Base-by-base conservation (phyloP, 1,140 invertebrate species). In the Heliothis subflexa region DNA sequence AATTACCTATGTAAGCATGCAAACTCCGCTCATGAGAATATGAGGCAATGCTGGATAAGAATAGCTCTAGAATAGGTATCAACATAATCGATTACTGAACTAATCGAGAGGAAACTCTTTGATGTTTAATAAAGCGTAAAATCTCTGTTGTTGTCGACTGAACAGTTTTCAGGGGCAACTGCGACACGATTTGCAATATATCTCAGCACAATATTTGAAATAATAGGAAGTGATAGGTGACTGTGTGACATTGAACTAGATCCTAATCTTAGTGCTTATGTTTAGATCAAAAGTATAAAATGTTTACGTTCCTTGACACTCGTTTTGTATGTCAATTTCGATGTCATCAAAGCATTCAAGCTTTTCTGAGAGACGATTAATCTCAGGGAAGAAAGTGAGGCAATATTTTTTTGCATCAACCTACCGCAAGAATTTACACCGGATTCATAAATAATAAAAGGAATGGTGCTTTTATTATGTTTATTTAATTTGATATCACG, bases 31-130 rank as follows among this genome's bases (percentile, higher is more conserved):
- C 16, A 68, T 25, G 18, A 55, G 54, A 45, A 28, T 18, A 55
- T 55, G 50, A 16, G 21, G 52, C 50, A 72, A 72, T 18, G 50
- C 28, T 33, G 47, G 13, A 54, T 73, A 54, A 59, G 45, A 57
- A 49, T 74, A 61, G 18, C 45, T 61, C 25, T 18, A 61, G 55
- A 49, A 61, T 59, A 47, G 40, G 55, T 50, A 70, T 54, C 68
- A 55, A 78, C 40, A 80, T 81, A 86, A 86, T 85, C 84, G 81
- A 88, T 88, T 85, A 81, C 5, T 25, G n/a, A 73, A 59, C 78
- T 77, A 85, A 83, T 85, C 83, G 83, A 89, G 83, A 89, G 90
- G 89, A 88, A 91, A 90, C 88, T 84, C 86, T 92, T 92, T 91
- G 90, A 87, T 84, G 88, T 89, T 81, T 79, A 88, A 78, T 80